Base-by-base conservation (phyloP, 1,140 invertebrate species). In the Nephila pilipes region DNA sequence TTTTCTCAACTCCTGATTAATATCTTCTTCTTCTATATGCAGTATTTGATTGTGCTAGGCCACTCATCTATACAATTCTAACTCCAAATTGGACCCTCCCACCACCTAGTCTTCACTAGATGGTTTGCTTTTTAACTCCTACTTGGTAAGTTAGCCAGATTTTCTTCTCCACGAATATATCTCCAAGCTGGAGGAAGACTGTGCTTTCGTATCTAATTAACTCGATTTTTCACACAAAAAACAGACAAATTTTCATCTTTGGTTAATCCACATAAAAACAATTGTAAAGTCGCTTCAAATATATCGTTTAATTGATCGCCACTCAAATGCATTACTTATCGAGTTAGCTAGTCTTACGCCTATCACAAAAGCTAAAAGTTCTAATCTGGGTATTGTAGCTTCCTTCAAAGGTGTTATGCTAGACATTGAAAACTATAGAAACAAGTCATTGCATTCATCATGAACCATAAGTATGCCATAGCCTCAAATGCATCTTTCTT, bases 401-500 rank as follows among this genome's bases (percentile, higher is more conserved):
- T 22, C 58, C 54, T 38, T 29, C 29, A 75, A 32, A 60, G 88
- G 94, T 25, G 93, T 79, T 29, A 94, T 29, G 29, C 93, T 58
- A 32, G 75, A 32, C 46, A 69, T 93, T 12, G 94, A 85, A 29
- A 60, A 46, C 3, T 94, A 18, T 38, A 94, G 79, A 22, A 80
- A 94, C n/a, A 58, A 0, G 20, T 16, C 10, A 91, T 85, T 22
- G 1, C n/a, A n/a, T 16, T 65, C 57, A 14, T n/a, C 32, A 2
- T 54, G 3, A 91, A 83, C 5, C 94, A 79, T 6, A 94, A 36
- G 69, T 90, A 94, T 4, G 94, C 75, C 20, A 79, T 32, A 14
- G 93, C 93, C 25, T 93, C 94, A 57, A 94, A 94, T 8, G 92
- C 93, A 32, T 93, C 63, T 38, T 92, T 54, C 57, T 93, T 94